Evolutionary conservation across 2,888 invertebrate species (phyloP).

Genomic region (Drosophila sordidula): DNA sequence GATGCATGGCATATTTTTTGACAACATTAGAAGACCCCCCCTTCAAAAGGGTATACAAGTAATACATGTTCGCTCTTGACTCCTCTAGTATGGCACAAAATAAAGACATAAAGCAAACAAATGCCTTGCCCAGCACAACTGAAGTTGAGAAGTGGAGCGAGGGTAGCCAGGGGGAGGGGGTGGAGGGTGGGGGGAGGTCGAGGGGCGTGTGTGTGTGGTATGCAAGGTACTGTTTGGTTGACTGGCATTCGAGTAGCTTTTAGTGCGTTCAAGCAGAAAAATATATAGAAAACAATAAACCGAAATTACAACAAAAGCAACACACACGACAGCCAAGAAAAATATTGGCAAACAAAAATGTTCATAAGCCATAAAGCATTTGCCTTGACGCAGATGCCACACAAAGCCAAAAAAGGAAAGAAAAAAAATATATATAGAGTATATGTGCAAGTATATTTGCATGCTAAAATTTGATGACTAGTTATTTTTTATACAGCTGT

Average conservation of each 20-base stretch:
- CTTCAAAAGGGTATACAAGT: constrained; percentile 37
- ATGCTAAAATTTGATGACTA: constrained; percentile 75
- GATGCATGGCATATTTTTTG: background rate
- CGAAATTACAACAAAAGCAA: constrained; percentile 66
- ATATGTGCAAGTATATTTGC: constrained; percentile 51
- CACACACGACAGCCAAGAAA: constrained; percentile 29
- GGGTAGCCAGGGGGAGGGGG: background rate
- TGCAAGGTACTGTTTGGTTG: constrained; percentile 50
- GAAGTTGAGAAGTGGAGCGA: constrained; percentile 18
- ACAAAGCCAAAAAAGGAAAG: constrained; percentile 4
- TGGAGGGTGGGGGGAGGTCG: background rate
- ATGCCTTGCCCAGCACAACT: constrained; percentile 50
- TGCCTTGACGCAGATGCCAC: constrained; percentile 28
- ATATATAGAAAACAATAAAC: constrained; percentile 80
- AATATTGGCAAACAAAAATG: constrained; percentile 76
- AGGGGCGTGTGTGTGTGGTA: background rate
- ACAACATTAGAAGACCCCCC: background rate
- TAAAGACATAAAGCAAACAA: constrained; percentile 80
- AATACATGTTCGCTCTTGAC: constrained; percentile 47
- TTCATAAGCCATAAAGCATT: constrained; percentile 73
- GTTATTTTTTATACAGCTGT: constrained; percentile 56
- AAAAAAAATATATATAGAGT: constrained; percentile 12
- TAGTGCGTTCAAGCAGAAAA: constrained; percentile 80
- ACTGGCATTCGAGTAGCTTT: constrained; percentile 76
- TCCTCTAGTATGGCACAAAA: constrained; percentile 55